Evolutionary conservation across 2,797 vertebrate species (phyloP), one percentile per base, ranked within the genome.

Genomic region (Darevskia nairensis): DNA sequence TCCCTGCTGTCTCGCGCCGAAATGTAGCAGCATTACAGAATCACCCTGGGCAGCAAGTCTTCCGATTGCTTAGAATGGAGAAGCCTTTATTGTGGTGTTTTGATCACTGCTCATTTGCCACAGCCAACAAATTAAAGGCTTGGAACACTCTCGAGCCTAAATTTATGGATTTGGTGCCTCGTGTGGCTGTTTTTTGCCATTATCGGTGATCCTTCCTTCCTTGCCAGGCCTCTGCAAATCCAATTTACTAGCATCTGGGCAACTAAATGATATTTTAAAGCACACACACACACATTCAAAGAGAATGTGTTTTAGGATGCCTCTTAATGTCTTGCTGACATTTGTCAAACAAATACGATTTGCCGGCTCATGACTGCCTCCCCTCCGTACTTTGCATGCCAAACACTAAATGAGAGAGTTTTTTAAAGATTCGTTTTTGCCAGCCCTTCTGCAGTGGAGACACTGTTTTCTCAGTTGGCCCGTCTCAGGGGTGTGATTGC

Each of bases 381-480:
- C 2, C 3, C 4, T 25, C 25, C 32, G 21, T 85, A 74, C 9
- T 50, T 7, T 90, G 32, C 8, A 11, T 91, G 77, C 7, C 46
- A 80, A 79, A 66, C 32, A 59, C 17, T 41, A 25, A 89, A 85
- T 72, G 44, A 88, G 87, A 76, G 41, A 76, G 35, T 19, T 89
- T 59, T 64, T 93, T 84, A 78, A 85, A 90, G 39, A 61, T 44
- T 78, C 27, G 59, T 25, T 91, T 88, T 92, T 92, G 82, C 88
- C 0, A 0, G 35, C 68, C 81, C 91, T 91, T 89, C 88, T 90
- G 87, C 80, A 86, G 15, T 4, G 0, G 64, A 89, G 81, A 79
- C 90, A 86, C 84, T 88, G 2, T 93, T 94, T 93, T 91, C 86
- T 93, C 90, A 92, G 89, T 68, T 85, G 46, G 77, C 72, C 85